These are phyloP conservation scores for Hypotaenidia okinawae DNA, from an alignment of 2,797 vertebrate genomes.

Conservation along the genomic window DNA sequence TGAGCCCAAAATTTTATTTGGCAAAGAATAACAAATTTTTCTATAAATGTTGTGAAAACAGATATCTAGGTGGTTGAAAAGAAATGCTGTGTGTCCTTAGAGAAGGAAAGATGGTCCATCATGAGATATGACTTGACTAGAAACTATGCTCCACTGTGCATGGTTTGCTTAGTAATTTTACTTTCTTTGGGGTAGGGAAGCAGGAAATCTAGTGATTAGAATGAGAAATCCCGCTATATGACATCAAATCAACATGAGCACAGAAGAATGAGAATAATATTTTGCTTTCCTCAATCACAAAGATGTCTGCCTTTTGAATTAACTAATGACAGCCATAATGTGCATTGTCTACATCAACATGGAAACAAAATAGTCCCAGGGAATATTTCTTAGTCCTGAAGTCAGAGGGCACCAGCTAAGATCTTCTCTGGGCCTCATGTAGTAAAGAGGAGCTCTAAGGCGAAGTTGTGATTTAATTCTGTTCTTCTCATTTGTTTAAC, in stretches of 20 bases:
- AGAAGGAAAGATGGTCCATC: not conserved
- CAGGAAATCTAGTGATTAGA: not conserved
- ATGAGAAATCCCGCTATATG: not conserved
- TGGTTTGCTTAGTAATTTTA: not conserved
- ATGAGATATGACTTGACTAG: not conserved
- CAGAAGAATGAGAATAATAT: not conserved
- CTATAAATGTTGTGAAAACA: not conserved
- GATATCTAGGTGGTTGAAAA: not conserved
- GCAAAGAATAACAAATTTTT: not conserved
- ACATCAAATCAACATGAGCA: not conserved
- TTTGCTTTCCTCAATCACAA: not conserved
- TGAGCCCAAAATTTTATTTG: not conserved
- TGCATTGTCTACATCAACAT: not conserved
- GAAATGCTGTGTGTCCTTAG: not conserved
- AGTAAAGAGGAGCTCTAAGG: not conserved
- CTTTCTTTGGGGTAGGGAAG: rapidly evolving
- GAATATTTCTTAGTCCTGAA: not conserved
- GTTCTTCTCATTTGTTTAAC: not conserved
- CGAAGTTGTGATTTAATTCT: not conserved
- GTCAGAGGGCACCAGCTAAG: not conserved
- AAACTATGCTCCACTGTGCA: not conserved
- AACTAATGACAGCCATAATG: not conserved
- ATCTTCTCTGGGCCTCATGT: not conserved
- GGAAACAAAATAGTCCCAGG: not conserved
- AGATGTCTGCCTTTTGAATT: not conserved